phyloP scores from a whole-genome alignment of 2,113 vertebrate genomes.

The Ivindomyrus marchei region DNA sequence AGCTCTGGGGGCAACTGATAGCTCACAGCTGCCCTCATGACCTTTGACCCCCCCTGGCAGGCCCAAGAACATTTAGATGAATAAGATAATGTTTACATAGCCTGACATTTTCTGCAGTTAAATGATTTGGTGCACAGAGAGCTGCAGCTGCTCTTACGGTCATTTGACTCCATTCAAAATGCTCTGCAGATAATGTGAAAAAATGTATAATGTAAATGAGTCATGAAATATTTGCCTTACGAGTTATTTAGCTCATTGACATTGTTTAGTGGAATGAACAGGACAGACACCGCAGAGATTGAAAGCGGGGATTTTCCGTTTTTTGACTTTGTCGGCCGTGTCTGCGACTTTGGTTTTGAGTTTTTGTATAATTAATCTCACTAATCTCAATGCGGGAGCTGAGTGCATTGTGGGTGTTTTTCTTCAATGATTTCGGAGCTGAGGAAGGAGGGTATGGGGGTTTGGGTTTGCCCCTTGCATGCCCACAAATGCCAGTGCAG shows the following conservation, averaged over 20 bases:
- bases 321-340: background rate
- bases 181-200: background rate
- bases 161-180: background rate
- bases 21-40: background rate
- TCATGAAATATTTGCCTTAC: constrained; percentile 6
- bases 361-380: background rate
- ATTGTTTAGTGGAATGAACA: background rate
- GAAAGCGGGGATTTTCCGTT: background rate
- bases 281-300: background rate
- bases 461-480: background rate
- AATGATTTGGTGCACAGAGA: background rate
- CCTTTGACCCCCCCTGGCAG: background rate
- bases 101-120: background rate
- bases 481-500: background rate
- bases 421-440: background rate
- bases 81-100: background rate
- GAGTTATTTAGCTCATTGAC: background rate
- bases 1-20: background rate
- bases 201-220: background rate
- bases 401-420: background rate
- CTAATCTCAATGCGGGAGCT: background rate
- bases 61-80: background rate
- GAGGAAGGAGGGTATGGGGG: background rate
- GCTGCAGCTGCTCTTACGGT: background rate
- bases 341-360: background rate